phyloP scores from a whole-genome alignment of 2,888 invertebrate genomes.

The Spisula solida region DNA sequence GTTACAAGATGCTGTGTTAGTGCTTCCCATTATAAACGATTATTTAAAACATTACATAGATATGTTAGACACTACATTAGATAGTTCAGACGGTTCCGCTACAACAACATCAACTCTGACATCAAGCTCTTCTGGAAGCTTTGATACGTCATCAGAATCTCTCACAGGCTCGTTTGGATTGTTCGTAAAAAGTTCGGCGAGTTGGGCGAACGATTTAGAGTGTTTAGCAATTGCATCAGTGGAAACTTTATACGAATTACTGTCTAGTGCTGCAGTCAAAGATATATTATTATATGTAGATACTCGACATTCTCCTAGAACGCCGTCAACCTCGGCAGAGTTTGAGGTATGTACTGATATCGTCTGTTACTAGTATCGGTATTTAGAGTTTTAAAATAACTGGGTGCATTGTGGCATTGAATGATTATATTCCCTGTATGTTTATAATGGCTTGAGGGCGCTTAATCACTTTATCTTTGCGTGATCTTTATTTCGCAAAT shows the following conservation, averaged over 20 bases:
- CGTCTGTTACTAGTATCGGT: too few relatives aligned
- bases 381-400: too few relatives aligned
- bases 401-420: too few relatives aligned
- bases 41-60: conserved; percentile 81
- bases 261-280: conserved; percentile 71
- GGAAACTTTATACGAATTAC: conserved; percentile 70
- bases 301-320: neutral
- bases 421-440: too few relatives aligned
- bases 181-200: conserved; percentile 75
- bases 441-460: too few relatives aligned
- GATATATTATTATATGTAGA: conserved; percentile 22
- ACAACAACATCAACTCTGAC: conserved; percentile 46
- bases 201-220: conserved; percentile 80
- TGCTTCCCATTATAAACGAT: conserved; percentile 79
- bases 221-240: conserved; percentile 73
- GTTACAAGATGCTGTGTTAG: conserved; percentile 71
- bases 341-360: conserved; percentile 14
- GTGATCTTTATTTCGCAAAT: too few relatives aligned
- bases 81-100: conserved; percentile 47
- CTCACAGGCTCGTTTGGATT: conserved; percentile 75
- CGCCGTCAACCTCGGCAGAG: neutral
- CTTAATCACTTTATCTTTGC: too few relatives aligned
- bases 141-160: conserved; percentile 78
- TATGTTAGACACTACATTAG: conserved; percentile 66
- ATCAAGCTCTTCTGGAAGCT: conserved; percentile 70